Evolutionary conservation across 2,888 invertebrate genomes (phyloP), one percentile per base, ranked within the genome.

Genomic region (Cheilosia pagana): DNA sequence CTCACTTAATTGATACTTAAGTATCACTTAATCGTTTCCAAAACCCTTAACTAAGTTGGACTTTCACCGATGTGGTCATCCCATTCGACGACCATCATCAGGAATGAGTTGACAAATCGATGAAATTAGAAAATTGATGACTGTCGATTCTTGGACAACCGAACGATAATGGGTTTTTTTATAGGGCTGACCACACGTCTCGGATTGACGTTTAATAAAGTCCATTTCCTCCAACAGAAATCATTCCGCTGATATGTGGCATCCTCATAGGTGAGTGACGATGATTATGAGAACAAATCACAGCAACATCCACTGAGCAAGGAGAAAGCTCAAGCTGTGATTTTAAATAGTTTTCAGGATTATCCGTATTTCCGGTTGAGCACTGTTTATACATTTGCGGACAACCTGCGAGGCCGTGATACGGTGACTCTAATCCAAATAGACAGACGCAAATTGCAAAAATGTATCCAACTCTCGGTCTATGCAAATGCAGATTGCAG

Each of bases 341-440:
- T 79, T 85, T 85, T 85, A 79, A 85, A 85, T 85, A 57, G 79
- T 70, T 79, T 85, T 85, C 39, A 63, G 70, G 65, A 85, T 85
- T 70, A 79, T 67, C 45, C 16, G 65, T 48, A 31, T 79, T 75
- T 85, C 79, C 83, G 75, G 74, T 68, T 52, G 55, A 52, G 35
- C 43, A 28, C 31, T 63, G 21, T 63, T 45, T 72, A 45, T 25
- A 35, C 45, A 52, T 52, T 35, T 68, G n/a, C 50, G 31, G 41
- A 12, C 50, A 57, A 72, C 52, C 45, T 60, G 53, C 43, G 57
- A 43, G 63, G 21, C 50, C 63, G 50, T 59, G 62, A 52, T 50
- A 35, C 63, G 62, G 39, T 79, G 68, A 75, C 75, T 79, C 53
- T 75, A 85, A 85, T 85, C 78, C 65, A 65, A 78, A 75, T 71